phyloP scores from a whole-genome alignment of 2,797 vertebrate species.

The Poeciliopsis turneri region DNA sequence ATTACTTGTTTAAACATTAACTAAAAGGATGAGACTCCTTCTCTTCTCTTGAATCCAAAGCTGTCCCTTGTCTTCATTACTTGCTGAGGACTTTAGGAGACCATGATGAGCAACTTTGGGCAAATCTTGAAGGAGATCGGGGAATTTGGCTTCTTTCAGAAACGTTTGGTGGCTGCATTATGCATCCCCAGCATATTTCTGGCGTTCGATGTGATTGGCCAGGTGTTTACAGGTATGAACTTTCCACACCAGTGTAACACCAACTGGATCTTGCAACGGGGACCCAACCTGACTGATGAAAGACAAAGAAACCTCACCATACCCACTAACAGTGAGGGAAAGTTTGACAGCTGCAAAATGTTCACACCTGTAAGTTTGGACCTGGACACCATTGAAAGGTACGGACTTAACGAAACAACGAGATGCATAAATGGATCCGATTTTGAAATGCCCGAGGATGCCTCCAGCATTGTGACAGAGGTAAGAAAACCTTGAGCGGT shows the following conservation, averaged over 20 bases:
- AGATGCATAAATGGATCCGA: conserved; percentile 80
- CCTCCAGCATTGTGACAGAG: conserved; percentile 73
- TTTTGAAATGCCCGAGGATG: conserved; percentile 71
- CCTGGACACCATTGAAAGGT: conserved; percentile 76
- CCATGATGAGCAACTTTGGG: conserved; percentile 77
- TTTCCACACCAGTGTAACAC: conserved; percentile 86
- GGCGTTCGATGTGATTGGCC: conserved; percentile 84
- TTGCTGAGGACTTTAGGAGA: not conserved
- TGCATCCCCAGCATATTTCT: conserved; percentile 74
- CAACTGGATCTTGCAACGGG: conserved; percentile 81
- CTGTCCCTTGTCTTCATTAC: not conserved
- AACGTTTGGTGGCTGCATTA: conserved; percentile 76
- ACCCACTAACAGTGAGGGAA: conserved; percentile 71
- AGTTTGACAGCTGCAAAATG: conserved; percentile 85
- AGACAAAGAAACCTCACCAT: conserved; percentile 83
- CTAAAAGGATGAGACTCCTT: not conserved
- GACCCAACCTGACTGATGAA: conserved; percentile 81
- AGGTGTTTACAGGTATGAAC: conserved; percentile 82
- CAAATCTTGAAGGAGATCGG: conserved; percentile 82
- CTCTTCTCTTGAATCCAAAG: not conserved
- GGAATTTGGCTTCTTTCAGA: conserved; percentile 88
- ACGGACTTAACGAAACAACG: conserved; percentile 81
- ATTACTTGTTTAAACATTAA: conserved; percentile 67
- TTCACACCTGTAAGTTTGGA: conserved; percentile 82
- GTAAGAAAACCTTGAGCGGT: conserved; percentile 45